Percentiles rank a stretch among this genome's conserved stretches.
Evolutionary conservation across 2,888 invertebrate genomes (phyloP).

Genomic region (Lasioglossum vierecki): DNA sequence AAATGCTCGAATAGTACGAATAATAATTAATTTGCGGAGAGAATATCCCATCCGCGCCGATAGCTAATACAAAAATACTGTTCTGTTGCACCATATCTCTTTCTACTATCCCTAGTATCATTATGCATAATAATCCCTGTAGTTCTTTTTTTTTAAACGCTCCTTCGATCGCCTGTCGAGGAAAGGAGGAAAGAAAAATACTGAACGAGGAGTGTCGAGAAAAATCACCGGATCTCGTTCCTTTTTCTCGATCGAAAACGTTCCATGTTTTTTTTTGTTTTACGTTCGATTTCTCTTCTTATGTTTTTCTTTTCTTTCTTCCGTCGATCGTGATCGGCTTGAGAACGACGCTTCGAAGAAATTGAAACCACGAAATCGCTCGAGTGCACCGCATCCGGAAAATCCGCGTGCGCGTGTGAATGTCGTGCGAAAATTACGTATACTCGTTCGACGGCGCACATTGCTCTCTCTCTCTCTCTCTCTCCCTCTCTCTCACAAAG

Average conservation of each 20-base stretch:
- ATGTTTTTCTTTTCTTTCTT: neutral
- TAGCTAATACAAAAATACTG: conserved; percentile 81
- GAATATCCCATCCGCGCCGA: conserved; percentile 37
- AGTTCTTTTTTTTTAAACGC: conserved; percentile 65
- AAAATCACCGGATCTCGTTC: neutral
- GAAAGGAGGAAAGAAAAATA: conserved; percentile 63
- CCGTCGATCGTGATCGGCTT: conserved; percentile 2
- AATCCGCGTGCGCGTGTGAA: conserved; percentile 6
- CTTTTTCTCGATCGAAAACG: neutral
- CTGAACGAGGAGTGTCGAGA: conserved; percentile 63
- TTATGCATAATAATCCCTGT: conserved; percentile 76
- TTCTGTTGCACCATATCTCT: conserved; percentile 77
- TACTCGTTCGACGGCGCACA: neutral
- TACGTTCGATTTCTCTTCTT: neutral
- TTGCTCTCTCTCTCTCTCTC: neutral
- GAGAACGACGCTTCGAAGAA: neutral
- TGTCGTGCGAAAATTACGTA: conserved; percentile 30
- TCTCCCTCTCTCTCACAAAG: neutral
- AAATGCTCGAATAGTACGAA: conserved; percentile 60
- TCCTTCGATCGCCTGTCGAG: conserved; percentile 60
- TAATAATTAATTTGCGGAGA: conserved; percentile 56
- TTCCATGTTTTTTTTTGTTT: conserved; percentile 5
- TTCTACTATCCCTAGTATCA: conserved; percentile 71
- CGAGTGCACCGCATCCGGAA: neutral
- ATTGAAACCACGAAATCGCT: neutral